Evolutionary conservation across 2,888 invertebrate genomes (phyloP), one percentile per base, ranked within the genome.

Genomic region (Xestobium rufovillosum): DNA sequence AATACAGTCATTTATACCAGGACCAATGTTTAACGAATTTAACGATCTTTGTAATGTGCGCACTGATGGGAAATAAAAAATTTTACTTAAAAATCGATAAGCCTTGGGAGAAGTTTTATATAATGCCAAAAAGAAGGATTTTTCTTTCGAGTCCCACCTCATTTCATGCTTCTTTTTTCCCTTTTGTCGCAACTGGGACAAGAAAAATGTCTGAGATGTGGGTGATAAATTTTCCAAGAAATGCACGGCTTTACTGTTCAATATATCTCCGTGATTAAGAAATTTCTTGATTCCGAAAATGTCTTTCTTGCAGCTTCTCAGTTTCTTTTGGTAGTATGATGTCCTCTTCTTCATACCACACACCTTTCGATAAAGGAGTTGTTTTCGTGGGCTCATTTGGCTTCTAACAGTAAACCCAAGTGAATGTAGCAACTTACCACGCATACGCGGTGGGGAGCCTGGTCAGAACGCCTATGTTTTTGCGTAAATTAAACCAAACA

Each of bases 91-190:
- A 19, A 19, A 19, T n/a, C 23, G 6, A 19, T 19, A 19, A n/a
- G 23, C 23, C n/a, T 19, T 19, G 6, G 23, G n/a, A n/a, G 23
- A 19, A n/a, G 23, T 19, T 19, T 19, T 19, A 19, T 19, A 19
- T 19, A 19, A 19, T 19, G 23, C 23, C n/a, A 19, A 6, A n/a
- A 19, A 19, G 23, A 19, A 19, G 6, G 23, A 19, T 19, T 19
- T 19, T 19, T 19, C 23, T 19, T 19, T 19, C 6, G 23, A 19
- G n/a, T 19, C 23, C 23, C 23, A 19, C 23, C 23, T 19, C n/a
- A 19, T 8, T n/a, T n/a, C n/a, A n/a, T n/a, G n/a, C 23, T 8
- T 19, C 23, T 19, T 19, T n/a, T 19, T 19, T 19, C 23, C 23
- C n/a, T 19, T 19, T 8, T 19, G 23, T 6, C 23, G 23, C 23